These are phyloP conservation scores for Agrotis puta DNA, from an alignment of 2,888 invertebrate species.

Conservation along the genomic window DNA sequence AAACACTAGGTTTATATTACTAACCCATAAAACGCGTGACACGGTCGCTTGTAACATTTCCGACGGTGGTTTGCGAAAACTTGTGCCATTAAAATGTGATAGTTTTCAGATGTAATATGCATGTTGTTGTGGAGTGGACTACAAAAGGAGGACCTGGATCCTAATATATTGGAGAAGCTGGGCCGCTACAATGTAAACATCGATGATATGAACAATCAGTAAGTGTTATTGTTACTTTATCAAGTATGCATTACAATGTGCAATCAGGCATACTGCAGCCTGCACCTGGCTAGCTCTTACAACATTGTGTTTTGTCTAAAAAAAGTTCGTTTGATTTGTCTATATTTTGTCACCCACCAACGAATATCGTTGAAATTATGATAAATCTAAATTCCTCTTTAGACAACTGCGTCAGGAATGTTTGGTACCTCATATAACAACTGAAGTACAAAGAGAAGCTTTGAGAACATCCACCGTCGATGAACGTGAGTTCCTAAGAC, in stretches of 20 bases:
- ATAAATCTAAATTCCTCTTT: constrained; percentile 30
- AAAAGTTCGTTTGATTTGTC: background rate
- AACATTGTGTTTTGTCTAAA: background rate
- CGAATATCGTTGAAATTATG: too few species aligned
- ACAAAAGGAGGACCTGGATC: constrained; percentile 85
- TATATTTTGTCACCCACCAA: background rate
- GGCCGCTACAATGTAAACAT: constrained; percentile 82
- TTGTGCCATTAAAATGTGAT: constrained; percentile 60
- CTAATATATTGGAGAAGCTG: constrained; percentile 79
- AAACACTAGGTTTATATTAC: constrained; percentile 42
- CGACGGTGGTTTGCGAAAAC: constrained; percentile 27
- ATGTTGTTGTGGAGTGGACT: constrained; percentile 84
- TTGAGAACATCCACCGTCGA: constrained; percentile 15
- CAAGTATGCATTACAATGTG: constrained; percentile 15
- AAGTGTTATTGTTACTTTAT: constrained; percentile 68
- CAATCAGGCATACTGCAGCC: background rate
- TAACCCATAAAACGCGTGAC: constrained; percentile 31
- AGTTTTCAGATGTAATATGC: constrained; percentile 86
- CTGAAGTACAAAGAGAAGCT: constrained; percentile 33
- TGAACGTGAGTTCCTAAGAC: constrained; percentile 41
- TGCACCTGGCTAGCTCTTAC: constrained; percentile 24
- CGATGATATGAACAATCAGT: constrained; percentile 82
- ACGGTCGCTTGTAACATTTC: constrained; percentile 16
- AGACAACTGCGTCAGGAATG: constrained; percentile 65
- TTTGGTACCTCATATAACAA: constrained; percentile 38